phyloP scores from a whole-genome alignment of 1,140 invertebrate genomes.

The Portunus trituberculatus region DNA sequence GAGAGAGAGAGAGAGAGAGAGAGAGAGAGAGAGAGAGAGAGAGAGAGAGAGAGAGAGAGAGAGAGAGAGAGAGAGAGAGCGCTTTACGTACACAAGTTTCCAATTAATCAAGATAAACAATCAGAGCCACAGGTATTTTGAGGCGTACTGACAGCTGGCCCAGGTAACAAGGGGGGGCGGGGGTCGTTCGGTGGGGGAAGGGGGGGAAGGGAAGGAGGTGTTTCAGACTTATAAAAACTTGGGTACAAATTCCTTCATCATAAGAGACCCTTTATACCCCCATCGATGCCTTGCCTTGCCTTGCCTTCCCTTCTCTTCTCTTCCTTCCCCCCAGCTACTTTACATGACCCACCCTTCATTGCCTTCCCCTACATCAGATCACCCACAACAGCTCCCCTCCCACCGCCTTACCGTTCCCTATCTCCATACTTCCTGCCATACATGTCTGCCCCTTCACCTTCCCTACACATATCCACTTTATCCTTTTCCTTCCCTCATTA shows the following conservation, averaged over 20 bases:
- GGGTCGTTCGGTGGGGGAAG: neutral
- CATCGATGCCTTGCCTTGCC: neutral
- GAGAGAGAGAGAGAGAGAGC: conserved; percentile 6
- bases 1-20: conserved; percentile 20
- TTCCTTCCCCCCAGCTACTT: too few species aligned
- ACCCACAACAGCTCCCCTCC: neutral
- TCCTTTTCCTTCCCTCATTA: neutral
- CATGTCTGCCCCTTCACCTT: neutral
- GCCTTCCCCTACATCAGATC: neutral
- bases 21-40: conserved; percentile 20
- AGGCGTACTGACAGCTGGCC: neutral
- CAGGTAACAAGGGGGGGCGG: neutral
- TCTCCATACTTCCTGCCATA: neutral
- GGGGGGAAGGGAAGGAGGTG: conserved; percentile 5
- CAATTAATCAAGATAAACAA: conserved; percentile 15
- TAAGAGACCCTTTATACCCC: neutral
- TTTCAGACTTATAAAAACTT: neutral
- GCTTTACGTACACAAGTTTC: conserved; percentile 10
- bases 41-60: conserved; percentile 20
- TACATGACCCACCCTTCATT: too few species aligned
- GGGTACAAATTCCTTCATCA: conserved; percentile 22
- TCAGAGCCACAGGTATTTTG: conserved; percentile 21
- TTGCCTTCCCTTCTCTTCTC: neutral
- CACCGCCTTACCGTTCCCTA: neutral
- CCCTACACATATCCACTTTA: neutral